Conservation (phyloP, 2,888 invertebrate genomes). For the Drosophila seclusa region DNA sequence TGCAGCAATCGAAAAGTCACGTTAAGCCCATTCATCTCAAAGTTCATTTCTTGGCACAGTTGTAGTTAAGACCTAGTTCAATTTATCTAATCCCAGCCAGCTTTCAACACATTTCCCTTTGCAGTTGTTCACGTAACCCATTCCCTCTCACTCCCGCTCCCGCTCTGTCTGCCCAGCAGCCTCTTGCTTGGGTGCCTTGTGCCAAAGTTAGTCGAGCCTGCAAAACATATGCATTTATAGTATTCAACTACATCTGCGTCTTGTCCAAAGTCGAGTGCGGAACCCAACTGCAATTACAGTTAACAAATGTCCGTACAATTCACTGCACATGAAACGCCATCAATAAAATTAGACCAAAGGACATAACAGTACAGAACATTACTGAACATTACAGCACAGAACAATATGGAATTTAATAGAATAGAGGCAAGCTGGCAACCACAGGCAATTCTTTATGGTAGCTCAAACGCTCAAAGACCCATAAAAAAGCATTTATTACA, state of each 20-base stretch:
- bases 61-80: constrained; percentile 33
- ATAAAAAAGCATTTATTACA: constrained; percentile 76
- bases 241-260: constrained; percentile 45
- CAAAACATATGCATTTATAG: constrained; percentile 65
- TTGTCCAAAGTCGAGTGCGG: constrained; percentile 48
- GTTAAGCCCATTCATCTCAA: constrained; percentile 35
- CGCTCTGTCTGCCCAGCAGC: constrained; percentile 2
- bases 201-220: constrained; percentile 51
- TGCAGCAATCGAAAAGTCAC: constrained; percentile 17
- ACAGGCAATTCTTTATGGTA: constrained; percentile 57
- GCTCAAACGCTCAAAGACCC: constrained; percentile 24
- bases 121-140: neutral
- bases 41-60: constrained; percentile 42
- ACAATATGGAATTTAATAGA: neutral
- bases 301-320: constrained; percentile 70
- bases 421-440: constrained; percentile 21
- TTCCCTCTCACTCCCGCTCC: neutral
- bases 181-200: constrained; percentile 44
- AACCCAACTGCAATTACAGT: constrained; percentile 69
- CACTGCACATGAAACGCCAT: constrained; percentile 76
- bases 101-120: constrained; percentile 34
- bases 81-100: constrained; percentile 47
- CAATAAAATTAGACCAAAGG: constrained; percentile 73
- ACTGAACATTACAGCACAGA: neutral
- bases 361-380: constrained; percentile 31